A percentile compares a stretch with the other conserved stretches of the same genome.
These are phyloP conservation scores for Leptoclinus maculatus DNA, from an alignment of 2,797 vertebrate genomes.

Conservation along the genomic window DNA sequence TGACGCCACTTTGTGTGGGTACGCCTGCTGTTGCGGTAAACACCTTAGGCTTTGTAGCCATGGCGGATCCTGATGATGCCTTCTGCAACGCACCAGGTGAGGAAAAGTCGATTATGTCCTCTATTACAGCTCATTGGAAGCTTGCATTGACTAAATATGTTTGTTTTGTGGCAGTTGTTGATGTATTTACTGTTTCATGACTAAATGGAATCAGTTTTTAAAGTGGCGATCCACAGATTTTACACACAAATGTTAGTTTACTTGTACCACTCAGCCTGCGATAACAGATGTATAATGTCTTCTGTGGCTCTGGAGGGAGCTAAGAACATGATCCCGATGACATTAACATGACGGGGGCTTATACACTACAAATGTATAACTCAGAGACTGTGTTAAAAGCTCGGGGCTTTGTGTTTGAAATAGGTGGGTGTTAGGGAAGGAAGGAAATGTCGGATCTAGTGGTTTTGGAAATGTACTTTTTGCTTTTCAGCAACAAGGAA, in stretches of 20 bases:
- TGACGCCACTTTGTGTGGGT: slow-evolving; percentile 40
- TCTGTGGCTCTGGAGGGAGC: not conserved
- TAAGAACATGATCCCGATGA: not conserved
- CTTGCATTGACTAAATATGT: not conserved
- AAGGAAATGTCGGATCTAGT: not conserved
- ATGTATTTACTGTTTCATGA: not conserved
- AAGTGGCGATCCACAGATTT: not conserved
- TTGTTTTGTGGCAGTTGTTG: not conserved
- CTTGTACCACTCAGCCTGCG: not conserved
- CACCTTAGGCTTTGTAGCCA: slow-evolving; percentile 65
- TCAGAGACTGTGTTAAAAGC: not conserved
- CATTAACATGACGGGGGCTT: not conserved
- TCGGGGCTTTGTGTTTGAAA: not conserved
- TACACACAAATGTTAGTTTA: slow-evolving; percentile 3
- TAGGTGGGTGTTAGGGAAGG: not conserved
- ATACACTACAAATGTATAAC: not conserved
- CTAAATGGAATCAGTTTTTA: not conserved
- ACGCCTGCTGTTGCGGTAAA: slow-evolving; percentile 46
- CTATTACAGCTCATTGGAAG: not conserved
- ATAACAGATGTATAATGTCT: not conserved
- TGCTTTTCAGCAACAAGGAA: not conserved
- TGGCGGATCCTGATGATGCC: slow-evolving; percentile 62
- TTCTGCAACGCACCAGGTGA: slow-evolving; percentile 78
- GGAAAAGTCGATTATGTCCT: slow-evolving; percentile 40
- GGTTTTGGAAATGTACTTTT: not conserved